Evolutionary conservation across 2,888 invertebrate genomes (phyloP), one percentile per base, ranked within the genome.

Genomic region (Schizotus pectinicornis): DNA sequence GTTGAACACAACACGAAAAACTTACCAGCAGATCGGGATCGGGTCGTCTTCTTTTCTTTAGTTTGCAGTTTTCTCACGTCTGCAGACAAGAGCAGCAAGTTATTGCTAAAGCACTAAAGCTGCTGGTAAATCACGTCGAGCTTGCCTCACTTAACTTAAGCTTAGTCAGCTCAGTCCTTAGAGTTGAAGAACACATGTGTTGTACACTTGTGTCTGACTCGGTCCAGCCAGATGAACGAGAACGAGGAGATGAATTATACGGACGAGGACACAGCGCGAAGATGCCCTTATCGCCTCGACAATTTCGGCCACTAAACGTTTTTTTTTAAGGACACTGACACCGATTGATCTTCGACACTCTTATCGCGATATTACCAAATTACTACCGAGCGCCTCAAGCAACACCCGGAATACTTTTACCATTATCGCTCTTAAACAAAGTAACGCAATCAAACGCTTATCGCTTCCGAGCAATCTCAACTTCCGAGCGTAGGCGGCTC

Each of bases 381-480:
- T 52, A 36, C 52, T 58, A 32, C 31, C 33, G n/a, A 45, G 7
- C 37, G 43, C 33, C 37, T 45, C 34, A 47, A 47, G 54, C 45
- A n/a, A n/a, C n/a, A n/a, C 31, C 33, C n/a, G 7, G 31, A 13
- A 12, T 6, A 22, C 5, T 22, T 22, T 22, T 3, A n/a, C 22
- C 32, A 51, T 51, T 13, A 14, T 41, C 36, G 35, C 53, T 22
- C 13, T 34, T 55, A 48, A 47, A 38, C 38, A 47, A 42, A 49
- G 37, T 43, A 45, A 22, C 48, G 50, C 8, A 38, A 56, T 56
- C 33, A 67, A 58, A 61, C 62, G 61, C 61, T 72, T 71, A 72
- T 74, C 69, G 65, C 71, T 75, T 76, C 74, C 75, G 72, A 75
- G 71, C 67, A 64, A 63, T 61, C 53, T 43, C 58, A 69, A 74